A percentile compares a stretch with the other conserved stretches of the same genome.
Evolutionary conservation across 2,797 vertebrate genomes (phyloP).

Genomic region (Coracias cyanogaster): DNA sequence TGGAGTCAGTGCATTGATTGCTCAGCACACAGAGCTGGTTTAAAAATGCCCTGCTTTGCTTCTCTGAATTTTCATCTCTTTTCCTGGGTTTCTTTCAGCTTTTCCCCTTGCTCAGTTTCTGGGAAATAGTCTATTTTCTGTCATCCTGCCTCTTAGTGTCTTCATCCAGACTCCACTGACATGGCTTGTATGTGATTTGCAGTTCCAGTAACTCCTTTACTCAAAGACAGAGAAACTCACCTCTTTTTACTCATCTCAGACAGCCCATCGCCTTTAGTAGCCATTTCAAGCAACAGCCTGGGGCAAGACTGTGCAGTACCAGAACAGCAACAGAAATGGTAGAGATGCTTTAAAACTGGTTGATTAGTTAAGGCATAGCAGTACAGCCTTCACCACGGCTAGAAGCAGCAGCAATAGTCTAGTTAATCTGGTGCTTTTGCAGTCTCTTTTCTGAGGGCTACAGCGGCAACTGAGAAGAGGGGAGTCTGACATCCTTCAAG

Average conservation of each 20-base stretch:
- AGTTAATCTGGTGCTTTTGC: not conserved
- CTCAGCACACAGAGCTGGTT: not conserved
- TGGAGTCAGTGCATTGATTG: not conserved
- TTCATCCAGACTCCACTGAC: not conserved
- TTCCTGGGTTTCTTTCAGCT: not conserved
- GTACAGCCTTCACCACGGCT: not conserved
- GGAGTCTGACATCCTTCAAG: not conserved
- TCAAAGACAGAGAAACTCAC: not conserved
- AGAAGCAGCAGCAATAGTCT: not conserved
- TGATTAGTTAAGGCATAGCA: not conserved
- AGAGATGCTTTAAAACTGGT: not conserved
- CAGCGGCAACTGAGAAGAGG: not conserved
- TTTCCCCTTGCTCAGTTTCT: not conserved
- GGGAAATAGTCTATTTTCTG: not conserved
- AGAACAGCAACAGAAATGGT: accelerated
- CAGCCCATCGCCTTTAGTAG: not conserved
- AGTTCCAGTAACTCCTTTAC: not conserved
- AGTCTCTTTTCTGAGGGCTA: not conserved
- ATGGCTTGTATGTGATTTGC: not conserved
- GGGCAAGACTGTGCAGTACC: not conserved
- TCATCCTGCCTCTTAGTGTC: not conserved
- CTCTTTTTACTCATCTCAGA: not conserved
- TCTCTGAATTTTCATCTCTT: not conserved
- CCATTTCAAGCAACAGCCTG: not conserved
- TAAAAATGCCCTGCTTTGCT: not conserved